Conservation (phyloP, 2,888 invertebrate species). For the Temnothorax unifasciatus region DNA sequence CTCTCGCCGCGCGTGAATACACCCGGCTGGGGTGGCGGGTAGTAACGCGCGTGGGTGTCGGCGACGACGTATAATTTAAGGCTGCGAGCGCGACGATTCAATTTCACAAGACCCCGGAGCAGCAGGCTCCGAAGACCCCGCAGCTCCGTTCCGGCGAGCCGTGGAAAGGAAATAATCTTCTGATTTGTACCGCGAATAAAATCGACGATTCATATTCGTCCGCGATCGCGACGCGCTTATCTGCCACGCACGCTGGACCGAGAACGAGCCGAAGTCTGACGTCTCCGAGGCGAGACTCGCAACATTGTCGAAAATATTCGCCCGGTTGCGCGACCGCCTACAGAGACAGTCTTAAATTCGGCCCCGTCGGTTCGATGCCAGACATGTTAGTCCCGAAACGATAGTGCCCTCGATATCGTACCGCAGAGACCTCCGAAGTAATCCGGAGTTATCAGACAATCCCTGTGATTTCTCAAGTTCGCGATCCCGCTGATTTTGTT, state of each 20-base stretch:
- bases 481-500: not conserved
- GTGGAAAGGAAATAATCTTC: slow-evolving; percentile 74
- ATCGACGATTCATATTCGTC: slow-evolving; percentile 77
- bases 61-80: slow-evolving; percentile 79
- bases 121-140: slow-evolving; percentile 6
- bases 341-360: slow-evolving; percentile 61
- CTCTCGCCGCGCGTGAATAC: slow-evolving; percentile 68
- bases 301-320: slow-evolving; percentile 72
- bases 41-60: slow-evolving; percentile 75
- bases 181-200: slow-evolving; percentile 77
- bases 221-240: slow-evolving; percentile 64
- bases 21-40: slow-evolving; percentile 69
- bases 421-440: not conserved
- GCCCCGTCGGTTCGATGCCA: slow-evolving; percentile 29
- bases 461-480: not conserved
- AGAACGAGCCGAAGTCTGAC: slow-evolving; percentile 72
- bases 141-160: not conserved
- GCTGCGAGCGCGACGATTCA: slow-evolving; percentile 77
- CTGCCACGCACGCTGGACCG: slow-evolving; percentile 63
- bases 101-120: slow-evolving; percentile 76
- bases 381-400: slow-evolving; percentile 56
- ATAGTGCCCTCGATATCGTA: not conserved
- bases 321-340: slow-evolving; percentile 55
- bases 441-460: not conserved
- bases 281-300: slow-evolving; percentile 58